Conservation (phyloP, 1,140 invertebrate genomes). For the Scaptomyza montana region DNA sequence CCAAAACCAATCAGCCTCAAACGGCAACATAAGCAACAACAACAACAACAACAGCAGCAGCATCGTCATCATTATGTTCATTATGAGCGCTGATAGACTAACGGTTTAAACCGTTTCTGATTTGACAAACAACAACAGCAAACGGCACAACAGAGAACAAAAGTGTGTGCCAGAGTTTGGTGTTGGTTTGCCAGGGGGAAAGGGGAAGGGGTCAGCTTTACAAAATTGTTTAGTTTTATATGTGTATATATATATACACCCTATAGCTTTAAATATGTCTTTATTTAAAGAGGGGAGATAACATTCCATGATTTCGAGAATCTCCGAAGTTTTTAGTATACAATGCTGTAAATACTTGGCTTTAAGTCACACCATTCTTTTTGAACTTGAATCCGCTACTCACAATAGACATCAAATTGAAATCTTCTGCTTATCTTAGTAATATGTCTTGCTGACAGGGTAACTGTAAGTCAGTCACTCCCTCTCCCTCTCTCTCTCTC, state of each 20-base stretch:
- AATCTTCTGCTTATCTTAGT: no score
- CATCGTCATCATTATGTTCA: slow-evolving; percentile 46
- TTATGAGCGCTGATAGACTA: slow-evolving; percentile 65
- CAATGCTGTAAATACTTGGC: no score
- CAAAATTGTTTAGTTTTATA: slow-evolving; percentile 11
- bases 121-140: slow-evolving; percentile 33
- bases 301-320: no score
- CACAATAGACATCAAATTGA: no score
- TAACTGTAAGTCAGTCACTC: slow-evolving; percentile 8
- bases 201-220: neutral
- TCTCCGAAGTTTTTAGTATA: no score
- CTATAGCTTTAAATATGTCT: neutral
- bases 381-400: no score
- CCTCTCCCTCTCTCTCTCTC: neutral
- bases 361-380: no score
- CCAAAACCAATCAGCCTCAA: slow-evolving; percentile 76
- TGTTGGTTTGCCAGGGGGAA: no score
- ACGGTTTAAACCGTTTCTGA: slow-evolving; percentile 64
- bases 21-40: slow-evolving; percentile 41
- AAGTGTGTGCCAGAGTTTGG: neutral
- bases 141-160: neutral
- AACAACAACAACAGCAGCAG: slow-evolving; percentile 30
- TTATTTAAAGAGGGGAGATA: neutral
- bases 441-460: neutral
- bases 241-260: neutral